phyloP scores from a whole-genome alignment of 2,113 vertebrate genomes.

The Burhinus oedicnemus region DNA sequence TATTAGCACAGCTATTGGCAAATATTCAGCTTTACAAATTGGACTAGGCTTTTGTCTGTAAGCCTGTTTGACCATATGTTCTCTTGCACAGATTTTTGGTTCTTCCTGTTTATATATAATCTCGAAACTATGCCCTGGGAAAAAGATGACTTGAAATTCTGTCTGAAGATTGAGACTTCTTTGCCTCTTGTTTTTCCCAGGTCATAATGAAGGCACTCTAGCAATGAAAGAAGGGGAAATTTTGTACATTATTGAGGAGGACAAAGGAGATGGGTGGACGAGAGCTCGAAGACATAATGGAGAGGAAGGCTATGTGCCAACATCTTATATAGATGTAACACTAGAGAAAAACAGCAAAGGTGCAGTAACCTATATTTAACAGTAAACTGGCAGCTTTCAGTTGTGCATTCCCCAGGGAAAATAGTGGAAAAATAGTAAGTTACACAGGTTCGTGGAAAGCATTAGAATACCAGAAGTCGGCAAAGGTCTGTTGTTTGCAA shows the following conservation, averaged over 20 bases:
- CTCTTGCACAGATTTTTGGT: background rate
- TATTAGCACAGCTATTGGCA: constrained; percentile 30
- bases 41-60: background rate
- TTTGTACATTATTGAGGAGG: constrained; percentile 95
- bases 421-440: constrained; percentile 31
- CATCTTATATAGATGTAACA: constrained; percentile 97
- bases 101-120: constrained; percentile 31
- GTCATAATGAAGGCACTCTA: constrained; percentile 96
- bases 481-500: constrained; percentile 70
- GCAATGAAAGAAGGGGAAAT: constrained; percentile 95
- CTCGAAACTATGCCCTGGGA: constrained; percentile 4
- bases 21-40: background rate
- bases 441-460: constrained; percentile 33
- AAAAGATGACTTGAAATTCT: constrained; percentile 37
- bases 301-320: constrained; percentile 97
- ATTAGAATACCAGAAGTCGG: constrained; percentile 26
- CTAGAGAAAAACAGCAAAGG: constrained; percentile 99
- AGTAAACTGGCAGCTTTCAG: constrained; percentile 64
- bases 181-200: constrained; percentile 70
- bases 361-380: constrained; percentile 99
- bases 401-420: constrained; percentile 12
- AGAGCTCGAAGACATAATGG: constrained; percentile 93
- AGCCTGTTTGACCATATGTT: constrained; percentile 20
- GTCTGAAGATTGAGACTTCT: background rate
- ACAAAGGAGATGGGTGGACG: constrained; percentile 99